Evolutionary conservation across 2,113 vertebrate genomes (phyloP).

Genomic region (Zingel zingel): DNA sequence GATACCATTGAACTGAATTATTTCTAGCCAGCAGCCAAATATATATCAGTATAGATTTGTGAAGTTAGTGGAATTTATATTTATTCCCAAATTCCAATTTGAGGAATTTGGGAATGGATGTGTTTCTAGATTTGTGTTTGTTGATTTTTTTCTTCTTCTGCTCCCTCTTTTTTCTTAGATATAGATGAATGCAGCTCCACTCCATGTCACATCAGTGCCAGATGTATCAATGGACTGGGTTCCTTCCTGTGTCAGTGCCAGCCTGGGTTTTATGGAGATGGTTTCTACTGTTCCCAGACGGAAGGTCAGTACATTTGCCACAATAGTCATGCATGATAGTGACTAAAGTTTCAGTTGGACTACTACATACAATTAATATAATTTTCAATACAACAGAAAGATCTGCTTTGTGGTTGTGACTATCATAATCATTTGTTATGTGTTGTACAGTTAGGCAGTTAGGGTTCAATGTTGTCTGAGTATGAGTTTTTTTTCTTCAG

Average conservation of each 20-base stretch:
- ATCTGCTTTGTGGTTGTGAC: not conserved
- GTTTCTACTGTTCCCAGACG: constrained; percentile 85
- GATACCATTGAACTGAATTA: not conserved
- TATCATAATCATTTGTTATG: not conserved
- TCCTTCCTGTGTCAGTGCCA: constrained; percentile 91
- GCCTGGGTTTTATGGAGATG: constrained; percentile 86
- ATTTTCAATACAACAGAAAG: not conserved
- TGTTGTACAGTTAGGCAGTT: not conserved
- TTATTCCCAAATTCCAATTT: not conserved
- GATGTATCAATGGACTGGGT: constrained; percentile 86
- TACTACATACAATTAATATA: not conserved
- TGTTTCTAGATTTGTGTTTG: not conserved
- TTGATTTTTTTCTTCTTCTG: not conserved
- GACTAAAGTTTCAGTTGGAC: not conserved
- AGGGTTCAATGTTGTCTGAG: too few species aligned
- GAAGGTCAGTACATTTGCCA: constrained; percentile 77
- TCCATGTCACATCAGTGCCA: constrained; percentile 86
- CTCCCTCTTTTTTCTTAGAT: constrained; percentile 66
- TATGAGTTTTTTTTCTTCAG: not conserved
- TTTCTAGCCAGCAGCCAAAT: not conserved
- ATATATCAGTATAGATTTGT: not conserved
- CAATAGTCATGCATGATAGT: not conserved
- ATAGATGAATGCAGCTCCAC: constrained; percentile 88
- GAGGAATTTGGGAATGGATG: not conserved
- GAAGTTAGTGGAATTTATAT: not conserved